Evolutionary conservation across 2,113 vertebrate species (phyloP).

Genomic region (Epinephelus fuscoguttatus): DNA sequence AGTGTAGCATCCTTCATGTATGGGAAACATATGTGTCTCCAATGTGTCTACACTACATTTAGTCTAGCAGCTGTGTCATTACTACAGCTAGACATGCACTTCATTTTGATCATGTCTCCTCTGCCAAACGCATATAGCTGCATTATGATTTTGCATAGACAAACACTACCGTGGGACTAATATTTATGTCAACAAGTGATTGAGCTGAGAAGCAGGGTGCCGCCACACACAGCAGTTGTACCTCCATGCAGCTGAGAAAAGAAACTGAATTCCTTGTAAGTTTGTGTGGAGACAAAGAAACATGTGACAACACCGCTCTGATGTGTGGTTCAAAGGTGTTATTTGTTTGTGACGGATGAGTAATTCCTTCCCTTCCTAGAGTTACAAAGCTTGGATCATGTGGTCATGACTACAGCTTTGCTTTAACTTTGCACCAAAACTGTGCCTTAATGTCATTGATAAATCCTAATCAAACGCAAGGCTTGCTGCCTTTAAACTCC

Average conservation of each 20-base stretch:
- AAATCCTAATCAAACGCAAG: background rate
- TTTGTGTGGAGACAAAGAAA: background rate
- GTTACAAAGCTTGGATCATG: constrained; percentile 4
- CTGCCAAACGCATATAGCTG: background rate
- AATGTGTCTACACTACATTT: background rate
- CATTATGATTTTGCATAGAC: constrained; percentile 8
- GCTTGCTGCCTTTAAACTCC: background rate
- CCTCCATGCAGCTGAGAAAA: constrained; percentile 20
- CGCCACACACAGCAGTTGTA: constrained; percentile 5
- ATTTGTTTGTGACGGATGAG: background rate
- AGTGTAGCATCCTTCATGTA: background rate
- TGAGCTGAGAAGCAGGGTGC: constrained; percentile 15
- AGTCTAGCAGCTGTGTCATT: constrained; percentile 2
- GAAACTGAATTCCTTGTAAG: background rate
- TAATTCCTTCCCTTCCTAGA: constrained; percentile 16
- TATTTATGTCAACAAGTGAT: constrained; percentile 33
- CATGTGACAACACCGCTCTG: background rate
- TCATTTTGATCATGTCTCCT: constrained; percentile 16
- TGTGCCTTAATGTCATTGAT: background rate
- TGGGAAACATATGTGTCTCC: background rate
- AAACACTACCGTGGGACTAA: constrained; percentile 13
- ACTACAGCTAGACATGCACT: background rate
- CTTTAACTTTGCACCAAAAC: background rate
- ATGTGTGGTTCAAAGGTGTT: background rate
- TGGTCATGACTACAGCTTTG: background rate